Evolutionary conservation across 2,797 vertebrate species (phyloP).

Genomic region (Urosaurus nigricauda): DNA sequence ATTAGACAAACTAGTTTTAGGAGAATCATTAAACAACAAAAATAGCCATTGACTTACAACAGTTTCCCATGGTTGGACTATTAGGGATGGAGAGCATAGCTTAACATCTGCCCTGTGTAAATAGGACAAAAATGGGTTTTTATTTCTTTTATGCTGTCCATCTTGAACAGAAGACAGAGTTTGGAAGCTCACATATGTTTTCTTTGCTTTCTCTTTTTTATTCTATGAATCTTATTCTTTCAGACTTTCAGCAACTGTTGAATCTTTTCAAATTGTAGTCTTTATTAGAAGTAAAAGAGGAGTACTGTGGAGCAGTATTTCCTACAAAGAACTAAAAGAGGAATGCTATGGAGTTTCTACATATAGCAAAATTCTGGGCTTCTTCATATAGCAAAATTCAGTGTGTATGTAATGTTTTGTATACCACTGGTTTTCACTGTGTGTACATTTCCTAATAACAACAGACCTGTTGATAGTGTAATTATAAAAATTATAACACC

Average conservation of each 20-base stretch:
- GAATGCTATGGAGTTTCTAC: background rate
- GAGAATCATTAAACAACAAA: slow-evolving; percentile 3
- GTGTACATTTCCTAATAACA: background rate
- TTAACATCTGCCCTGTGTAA: background rate
- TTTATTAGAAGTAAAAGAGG: background rate
- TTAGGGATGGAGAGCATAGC: background rate
- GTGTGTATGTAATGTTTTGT: background rate
- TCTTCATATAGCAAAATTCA: background rate
- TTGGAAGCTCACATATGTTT: background rate
- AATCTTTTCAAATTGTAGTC: background rate
- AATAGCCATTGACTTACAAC: background rate
- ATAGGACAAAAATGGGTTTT: background rate
- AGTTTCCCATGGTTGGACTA: background rate
- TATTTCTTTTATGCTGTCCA: background rate
- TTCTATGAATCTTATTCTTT: background rate
- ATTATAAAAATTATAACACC: background rate
- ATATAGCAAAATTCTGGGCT: background rate
- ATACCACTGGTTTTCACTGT: background rate
- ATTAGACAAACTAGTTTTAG: background rate
- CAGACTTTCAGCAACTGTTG: background rate
- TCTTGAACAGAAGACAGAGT: background rate
- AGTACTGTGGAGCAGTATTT: background rate
- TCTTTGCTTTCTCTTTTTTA: background rate
- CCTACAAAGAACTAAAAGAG: too few relatives aligned
- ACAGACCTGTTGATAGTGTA: background rate